Conservation (phyloP, 2,113 vertebrate species). For the Megaceryle torquata region DNA sequence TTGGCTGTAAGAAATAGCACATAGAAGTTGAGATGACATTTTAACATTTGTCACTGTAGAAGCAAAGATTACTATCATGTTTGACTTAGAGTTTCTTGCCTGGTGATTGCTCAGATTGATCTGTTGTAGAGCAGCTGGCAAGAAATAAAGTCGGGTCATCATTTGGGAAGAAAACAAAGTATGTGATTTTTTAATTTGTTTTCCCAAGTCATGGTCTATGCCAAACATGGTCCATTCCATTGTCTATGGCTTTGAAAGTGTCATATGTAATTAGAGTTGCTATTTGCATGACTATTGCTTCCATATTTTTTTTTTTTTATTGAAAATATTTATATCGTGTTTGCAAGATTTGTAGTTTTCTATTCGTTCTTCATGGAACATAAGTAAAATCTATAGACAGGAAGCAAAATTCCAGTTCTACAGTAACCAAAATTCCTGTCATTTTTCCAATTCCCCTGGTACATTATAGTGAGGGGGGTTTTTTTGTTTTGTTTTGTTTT, state of each 20-base stretch:
- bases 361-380: not conserved
- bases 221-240: not conserved
- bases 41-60: conserved; percentile 18
- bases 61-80: not conserved
- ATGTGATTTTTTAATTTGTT: not conserved
- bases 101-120: not conserved
- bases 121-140: not conserved
- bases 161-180: not conserved
- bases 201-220: not conserved
- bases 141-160: not conserved
- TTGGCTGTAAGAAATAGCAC: not conserved
- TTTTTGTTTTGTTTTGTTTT: too few relatives aligned
- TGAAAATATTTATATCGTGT: not conserved
- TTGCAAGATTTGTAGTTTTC: not conserved
- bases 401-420: not conserved
- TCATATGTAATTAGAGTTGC: not conserved
- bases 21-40: not conserved
- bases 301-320: not conserved
- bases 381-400: not conserved
- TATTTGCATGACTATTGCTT: not conserved
- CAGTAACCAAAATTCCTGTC: not conserved
- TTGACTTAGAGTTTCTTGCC: not conserved
- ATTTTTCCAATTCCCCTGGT: not conserved
- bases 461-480: not conserved
- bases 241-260: not conserved